Base-by-base conservation (phyloP, 2,113 vertebrate species). In the Cichladusa arquata region DNA sequence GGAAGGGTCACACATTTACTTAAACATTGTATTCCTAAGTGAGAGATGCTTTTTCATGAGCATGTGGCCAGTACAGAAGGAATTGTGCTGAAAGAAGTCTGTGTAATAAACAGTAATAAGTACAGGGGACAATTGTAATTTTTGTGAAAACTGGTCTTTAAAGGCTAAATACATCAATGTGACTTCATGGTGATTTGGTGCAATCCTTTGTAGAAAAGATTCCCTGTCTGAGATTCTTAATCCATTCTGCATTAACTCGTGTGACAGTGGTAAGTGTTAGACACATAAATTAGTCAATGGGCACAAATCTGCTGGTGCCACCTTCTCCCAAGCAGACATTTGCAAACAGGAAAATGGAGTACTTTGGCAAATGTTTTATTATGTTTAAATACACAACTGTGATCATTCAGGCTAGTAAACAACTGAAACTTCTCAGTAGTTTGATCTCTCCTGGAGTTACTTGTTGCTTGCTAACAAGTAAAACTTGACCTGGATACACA, bases 61-160 rank as follows among this genome's bases (percentile, higher is more conserved):
- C 22, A 25, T 3, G 0, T 33, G 17, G 28, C 25, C 44, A n/a
- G 19, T 40, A 28, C 2, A 1, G 64, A 66, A 61, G 45, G 66
- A 81, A 66, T 17, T 8, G 14, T 45, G 23, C 60, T 47, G 23
- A 66, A 87, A 91, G 53, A 84, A 70, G 13, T 31, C 61, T 67
- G 57, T 1, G 1, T 60, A 44, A 79, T 60, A 38, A 77, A 48
- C 12, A 16, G 12, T n/a, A 28, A 0, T 42, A 81, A 84, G 26
- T 26, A 61, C 38, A 65, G 36, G 28, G 28, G 51, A 38, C 7
- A 0, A 1, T 7, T 60, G 26, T 34, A 0, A 2, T 26, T 36
- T 91, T 60, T 69, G 48, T 44, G 53, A 76, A 79, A 86, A n/a
- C n/a, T 13, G 19, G 19, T 19, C 34, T 70, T 44, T 5, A 47